Conservation (phyloP, 2,888 invertebrate genomes). For the Brachyopa scutellaris region DNA sequence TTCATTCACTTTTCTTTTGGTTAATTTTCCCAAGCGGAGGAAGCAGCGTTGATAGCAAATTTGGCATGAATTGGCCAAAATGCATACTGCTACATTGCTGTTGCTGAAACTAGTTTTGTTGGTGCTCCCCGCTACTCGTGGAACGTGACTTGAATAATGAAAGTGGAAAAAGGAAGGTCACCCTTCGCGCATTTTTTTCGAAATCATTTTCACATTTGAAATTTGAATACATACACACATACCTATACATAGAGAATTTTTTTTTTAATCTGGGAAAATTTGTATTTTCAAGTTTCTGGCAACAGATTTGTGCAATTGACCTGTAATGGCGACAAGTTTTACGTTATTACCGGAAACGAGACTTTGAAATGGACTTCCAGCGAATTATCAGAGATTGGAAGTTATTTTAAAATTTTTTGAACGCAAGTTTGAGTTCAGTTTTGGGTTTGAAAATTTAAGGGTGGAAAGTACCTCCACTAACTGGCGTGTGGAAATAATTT, state of each 20-base stretch:
- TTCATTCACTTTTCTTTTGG: constrained; percentile 53
- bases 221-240: no score
- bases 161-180: constrained; percentile 20
- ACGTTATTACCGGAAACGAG: constrained; percentile 19
- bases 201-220: constrained; percentile 45
- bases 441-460: no score
- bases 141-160: constrained; percentile 67
- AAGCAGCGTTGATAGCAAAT: constrained; percentile 57
- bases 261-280: constrained; percentile 8
- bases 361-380: constrained; percentile 25
- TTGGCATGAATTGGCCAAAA: constrained; percentile 71
- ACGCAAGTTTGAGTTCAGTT: no score
- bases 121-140: constrained; percentile 17
- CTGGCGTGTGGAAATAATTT: no score
- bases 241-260: no score
- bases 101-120: constrained; percentile 46
- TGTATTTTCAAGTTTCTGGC: constrained; percentile 56
- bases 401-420: constrained; percentile 2
- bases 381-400: constrained; percentile 33
- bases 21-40: constrained; percentile 13
- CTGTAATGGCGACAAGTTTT: constrained; percentile 65
- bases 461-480: no score
- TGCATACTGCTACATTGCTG: constrained; percentile 53
- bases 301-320: constrained; percentile 70
- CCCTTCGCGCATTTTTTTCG: neutral